phyloP scores from a whole-genome alignment of 2,113 vertebrate genomes.

The Heloderma charlesbogerti region DNA sequence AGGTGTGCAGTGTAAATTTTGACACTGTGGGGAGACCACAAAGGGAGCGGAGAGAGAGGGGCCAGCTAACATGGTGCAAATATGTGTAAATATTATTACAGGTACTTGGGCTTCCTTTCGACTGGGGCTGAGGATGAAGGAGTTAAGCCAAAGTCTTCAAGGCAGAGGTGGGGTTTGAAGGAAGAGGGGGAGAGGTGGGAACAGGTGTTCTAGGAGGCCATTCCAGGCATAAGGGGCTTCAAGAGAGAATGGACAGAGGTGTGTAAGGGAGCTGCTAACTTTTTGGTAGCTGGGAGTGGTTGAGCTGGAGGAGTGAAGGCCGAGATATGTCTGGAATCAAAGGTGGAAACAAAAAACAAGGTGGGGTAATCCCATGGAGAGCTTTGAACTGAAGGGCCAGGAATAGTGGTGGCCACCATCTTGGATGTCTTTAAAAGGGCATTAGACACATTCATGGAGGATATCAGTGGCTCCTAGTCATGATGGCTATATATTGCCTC shows the following conservation, averaged over 20 bases:
- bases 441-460: too few relatives aligned
- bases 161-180: neutral
- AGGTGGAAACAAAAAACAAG: neutral
- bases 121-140: neutral
- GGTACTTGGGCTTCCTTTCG: neutral
- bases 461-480: too few relatives aligned
- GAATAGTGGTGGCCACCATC: too few relatives aligned
- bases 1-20: neutral
- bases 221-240: neutral
- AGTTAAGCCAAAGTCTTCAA: neutral
- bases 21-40: neutral
- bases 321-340: neutral
- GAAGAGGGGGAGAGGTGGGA: neutral
- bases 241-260: neutral
- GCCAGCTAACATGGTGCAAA: neutral
- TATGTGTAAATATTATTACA: neutral
- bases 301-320: neutral
- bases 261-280: neutral
- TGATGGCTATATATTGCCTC: too few relatives aligned
- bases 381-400: neutral
- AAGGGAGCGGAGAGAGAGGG: neutral
- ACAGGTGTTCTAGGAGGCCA: neutral
- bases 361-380: neutral
- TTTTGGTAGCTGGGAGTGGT: neutral
- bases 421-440: too few relatives aligned